Base-by-base conservation (phyloP, 2,888 invertebrate genomes). In the Scelioninae gen. 2 region DNA sequence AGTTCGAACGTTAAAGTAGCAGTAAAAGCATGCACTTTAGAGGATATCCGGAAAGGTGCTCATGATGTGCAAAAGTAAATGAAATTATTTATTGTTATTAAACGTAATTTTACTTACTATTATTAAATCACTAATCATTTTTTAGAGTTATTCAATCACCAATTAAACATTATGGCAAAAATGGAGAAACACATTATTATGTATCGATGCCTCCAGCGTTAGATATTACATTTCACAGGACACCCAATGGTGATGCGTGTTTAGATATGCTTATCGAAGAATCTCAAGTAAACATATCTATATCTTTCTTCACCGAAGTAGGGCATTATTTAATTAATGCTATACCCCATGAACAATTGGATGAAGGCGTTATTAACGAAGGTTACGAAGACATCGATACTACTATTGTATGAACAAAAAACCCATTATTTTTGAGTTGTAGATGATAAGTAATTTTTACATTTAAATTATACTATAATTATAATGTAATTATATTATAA, bases 181-280 rank as follows among this genome's bases (percentile, higher is more conserved):
- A 89, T 31, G 77, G 78, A 0, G 88, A 88, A 53, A 88, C 88
- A 6, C 88, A 88, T 28, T 89, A 91, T 74, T 88, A 89, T 0
- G 91, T 93, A 1, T 90, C 90, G 1, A 89, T 91, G 60, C 91
- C 94, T 0, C 93, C 94, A 0, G 90, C 94, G 33, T 87, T 93
- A 7, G 93, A 94, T 81, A 88, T 91, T 2, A 89, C 90, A 0
- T 90, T 91, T 78, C 90, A 92, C 65, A 89, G 90, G 80, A 89
- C 90, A 61, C 88, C 90, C 77, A 88, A 88, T 31, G 89, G 91
- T 37, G 91, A 90, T 83, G 89, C 86, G 78, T 89, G 87, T 83
- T 89, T 90, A 73, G 93, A 94, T 83, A 88, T 93, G 13, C 88
- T 93, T 15, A 89, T 94, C 3, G 94, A 95, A 82, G 89, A 92